Evolutionary conservation across 1,140 invertebrate species (phyloP).

Genomic region (Drepana arcuata): DNA sequence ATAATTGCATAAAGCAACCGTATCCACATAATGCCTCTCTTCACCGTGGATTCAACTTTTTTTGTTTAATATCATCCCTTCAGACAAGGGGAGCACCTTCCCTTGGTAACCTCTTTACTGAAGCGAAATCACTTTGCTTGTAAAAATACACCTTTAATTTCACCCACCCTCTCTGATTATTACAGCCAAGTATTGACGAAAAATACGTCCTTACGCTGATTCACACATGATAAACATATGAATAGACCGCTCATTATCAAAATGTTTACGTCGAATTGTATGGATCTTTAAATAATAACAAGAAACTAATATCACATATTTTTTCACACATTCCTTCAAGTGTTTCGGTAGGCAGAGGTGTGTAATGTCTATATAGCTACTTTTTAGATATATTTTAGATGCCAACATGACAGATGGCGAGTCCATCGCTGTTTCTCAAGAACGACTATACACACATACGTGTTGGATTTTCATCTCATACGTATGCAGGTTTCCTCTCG

Average conservation of each 20-base stretch:
- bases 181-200: not conserved
- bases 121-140: conserved; percentile 54
- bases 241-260: too few relatives aligned
- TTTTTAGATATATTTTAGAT: too few relatives aligned
- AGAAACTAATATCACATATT: not conserved
- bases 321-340: not conserved
- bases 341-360: not conserved
- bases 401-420: too few relatives aligned
- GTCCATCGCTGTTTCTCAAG: too few relatives aligned
- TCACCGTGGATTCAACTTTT: conserved; percentile 9
- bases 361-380: not conserved
- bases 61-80: conserved; percentile 47
- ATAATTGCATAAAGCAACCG: not conserved
- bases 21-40: not conserved
- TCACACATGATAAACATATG: not conserved
- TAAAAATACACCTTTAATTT: conserved; percentile 51
- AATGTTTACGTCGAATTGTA: too few relatives aligned
- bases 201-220: not conserved
- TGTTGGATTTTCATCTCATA: too few relatives aligned
- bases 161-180: conserved; percentile 7
- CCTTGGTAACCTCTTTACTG: conserved; percentile 35
- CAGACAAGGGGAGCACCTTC: conserved; percentile 46
- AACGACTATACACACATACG: too few relatives aligned
- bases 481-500: too few relatives aligned
- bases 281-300: not conserved